phyloP scores from a whole-genome alignment of 2,797 vertebrate genomes.

The Discoglossus pictus region DNA sequence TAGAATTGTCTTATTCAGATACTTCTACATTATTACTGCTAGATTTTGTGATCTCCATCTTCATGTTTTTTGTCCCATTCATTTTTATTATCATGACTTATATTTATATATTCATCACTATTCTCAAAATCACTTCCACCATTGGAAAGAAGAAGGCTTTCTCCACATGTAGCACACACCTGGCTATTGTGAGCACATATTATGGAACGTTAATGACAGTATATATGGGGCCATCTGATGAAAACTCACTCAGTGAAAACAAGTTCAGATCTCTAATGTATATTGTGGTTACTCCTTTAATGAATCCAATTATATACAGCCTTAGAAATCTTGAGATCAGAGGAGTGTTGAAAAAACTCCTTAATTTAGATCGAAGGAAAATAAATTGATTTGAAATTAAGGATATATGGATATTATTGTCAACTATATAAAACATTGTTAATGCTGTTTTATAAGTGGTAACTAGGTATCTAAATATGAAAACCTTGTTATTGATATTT shows the following conservation, averaged over 20 bases:
- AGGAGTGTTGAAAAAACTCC: background rate
- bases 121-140: background rate
- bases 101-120: background rate
- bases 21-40: background rate
- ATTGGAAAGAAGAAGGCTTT: constrained; percentile 42
- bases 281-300: constrained; percentile 46
- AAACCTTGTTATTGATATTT: too few species aligned
- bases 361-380: background rate
- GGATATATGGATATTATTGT: too few species aligned
- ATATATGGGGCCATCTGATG: constrained; percentile 31
- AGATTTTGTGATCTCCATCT: background rate
- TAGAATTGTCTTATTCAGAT: constrained; percentile 6
- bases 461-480: too few species aligned
- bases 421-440: too few species aligned
- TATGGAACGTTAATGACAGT: constrained; percentile 41
- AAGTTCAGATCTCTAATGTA: constrained; percentile 37
- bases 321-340: constrained; percentile 50
- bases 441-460: too few species aligned
- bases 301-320: constrained; percentile 52
- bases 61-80: background rate
- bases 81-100: constrained; percentile 1
- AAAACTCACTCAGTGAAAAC: constrained; percentile 9
- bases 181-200: constrained; percentile 34
- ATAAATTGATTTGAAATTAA: too few species aligned
- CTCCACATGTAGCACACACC: constrained; percentile 46